Conservation (phyloP, 2,797 vertebrate species). For the Nothura maculosa region DNA sequence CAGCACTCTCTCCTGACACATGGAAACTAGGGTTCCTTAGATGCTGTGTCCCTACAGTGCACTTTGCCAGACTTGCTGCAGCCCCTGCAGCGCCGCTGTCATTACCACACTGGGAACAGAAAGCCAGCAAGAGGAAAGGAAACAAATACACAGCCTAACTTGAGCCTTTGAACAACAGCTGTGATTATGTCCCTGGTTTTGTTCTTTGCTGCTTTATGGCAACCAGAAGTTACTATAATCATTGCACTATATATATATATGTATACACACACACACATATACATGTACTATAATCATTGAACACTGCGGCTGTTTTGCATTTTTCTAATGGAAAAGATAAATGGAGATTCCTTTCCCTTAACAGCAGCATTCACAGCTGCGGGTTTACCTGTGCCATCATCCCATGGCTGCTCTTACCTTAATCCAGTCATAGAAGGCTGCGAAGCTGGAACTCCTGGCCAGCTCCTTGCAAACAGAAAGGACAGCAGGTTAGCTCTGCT, state of each 20-base stretch:
- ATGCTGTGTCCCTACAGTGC: fast-evolving
- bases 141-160: neutral
- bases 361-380: neutral
- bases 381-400: fast-evolving
- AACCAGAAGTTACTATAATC: neutral
- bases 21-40: neutral
- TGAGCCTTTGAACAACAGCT: neutral
- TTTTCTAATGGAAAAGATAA: neutral
- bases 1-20: neutral
- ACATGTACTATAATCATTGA: neutral
- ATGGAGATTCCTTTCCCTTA: neutral
- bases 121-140: neutral
- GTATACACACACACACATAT: no score
- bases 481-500: conserved; percentile 6
- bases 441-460: conserved; percentile 79
- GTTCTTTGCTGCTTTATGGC: neutral
- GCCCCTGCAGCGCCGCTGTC: neutral
- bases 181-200: neutral
- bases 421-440: conserved; percentile 79
- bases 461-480: conserved; percentile 86
- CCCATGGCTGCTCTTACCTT: conserved; percentile 79
- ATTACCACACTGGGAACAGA: neutral
- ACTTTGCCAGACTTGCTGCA: neutral
- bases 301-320: neutral
- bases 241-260: no score